Percentiles rank a stretch among this genome's conserved stretches.
phyloP scores from a whole-genome alignment of 2,888 invertebrate genomes.

The Synanthedon andrenaeformis region DNA sequence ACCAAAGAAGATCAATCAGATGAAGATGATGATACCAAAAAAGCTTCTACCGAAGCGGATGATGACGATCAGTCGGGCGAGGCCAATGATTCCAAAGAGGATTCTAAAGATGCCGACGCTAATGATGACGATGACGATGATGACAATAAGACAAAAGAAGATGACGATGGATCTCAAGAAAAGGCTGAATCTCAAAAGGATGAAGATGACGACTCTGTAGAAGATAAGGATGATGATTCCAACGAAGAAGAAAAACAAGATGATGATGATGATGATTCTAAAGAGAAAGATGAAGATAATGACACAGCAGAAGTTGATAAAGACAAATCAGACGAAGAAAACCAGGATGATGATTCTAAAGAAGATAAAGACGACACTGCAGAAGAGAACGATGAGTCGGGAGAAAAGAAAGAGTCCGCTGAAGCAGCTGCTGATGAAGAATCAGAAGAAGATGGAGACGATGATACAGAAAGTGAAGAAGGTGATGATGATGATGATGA shows the following conservation, averaged over 20 bases:
- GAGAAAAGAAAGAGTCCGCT: constrained; percentile 21
- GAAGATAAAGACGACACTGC: constrained; percentile 35
- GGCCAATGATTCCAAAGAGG: constrained; percentile 25
- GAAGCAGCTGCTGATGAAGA: constrained; percentile 20
- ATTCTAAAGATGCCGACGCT: constrained; percentile 15
- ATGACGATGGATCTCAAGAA: constrained; percentile 57
- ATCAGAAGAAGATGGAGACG: constrained; percentile 25
- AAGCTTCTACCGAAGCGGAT: constrained; percentile 12
- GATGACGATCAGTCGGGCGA: constrained; percentile 23
- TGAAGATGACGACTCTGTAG: constrained; percentile 20
- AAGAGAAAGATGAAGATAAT: constrained; percentile 23
- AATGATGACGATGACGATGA: constrained; percentile 22
- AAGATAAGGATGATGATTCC: constrained; percentile 19
- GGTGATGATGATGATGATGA: constrained; percentile 22
- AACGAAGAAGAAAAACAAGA: constrained; percentile 27
- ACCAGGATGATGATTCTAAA: constrained; percentile 6
- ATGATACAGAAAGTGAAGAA: constrained; percentile 22
- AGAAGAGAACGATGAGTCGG: constrained; percentile 19
- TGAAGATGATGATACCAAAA: constrained; percentile 14
- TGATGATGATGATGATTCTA: constrained; percentile 25
- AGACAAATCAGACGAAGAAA: constrained; percentile 10
- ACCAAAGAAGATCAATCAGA: constrained; percentile 22
- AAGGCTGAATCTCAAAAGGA: constrained; percentile 42
- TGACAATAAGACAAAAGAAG: constrained; percentile 29
- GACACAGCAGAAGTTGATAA: constrained; percentile 26